Conservation (phyloP, 2,797 vertebrate genomes). For the Pagetopsis macropterus region DNA sequence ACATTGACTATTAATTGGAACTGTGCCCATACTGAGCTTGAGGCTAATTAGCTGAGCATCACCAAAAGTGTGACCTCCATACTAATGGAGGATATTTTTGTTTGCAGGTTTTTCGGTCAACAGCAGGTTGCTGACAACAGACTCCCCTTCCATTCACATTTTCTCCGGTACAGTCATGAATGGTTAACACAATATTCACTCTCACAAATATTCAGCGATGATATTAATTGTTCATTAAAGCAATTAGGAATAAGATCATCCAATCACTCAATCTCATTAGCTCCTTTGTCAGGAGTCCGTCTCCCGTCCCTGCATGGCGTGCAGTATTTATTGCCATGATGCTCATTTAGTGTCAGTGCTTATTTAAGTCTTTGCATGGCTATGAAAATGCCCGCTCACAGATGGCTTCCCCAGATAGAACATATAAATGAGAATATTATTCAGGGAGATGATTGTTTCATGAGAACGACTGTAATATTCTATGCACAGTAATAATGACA, state of each 20-base stretch:
- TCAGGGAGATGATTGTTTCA: constrained; percentile 49
- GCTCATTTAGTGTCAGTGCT: constrained; percentile 52
- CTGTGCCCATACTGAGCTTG: constrained; percentile 57
- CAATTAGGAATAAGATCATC: constrained; percentile 61
- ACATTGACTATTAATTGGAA: constrained; percentile 72
- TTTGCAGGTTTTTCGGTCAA: constrained; percentile 23
- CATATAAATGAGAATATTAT: constrained; percentile 58
- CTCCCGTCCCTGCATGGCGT: constrained; percentile 33
- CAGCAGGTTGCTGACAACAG: constrained; percentile 51
- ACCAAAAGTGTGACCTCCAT: constrained; percentile 70
- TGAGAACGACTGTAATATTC: constrained; percentile 41
- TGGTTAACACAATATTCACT: constrained; percentile 48
- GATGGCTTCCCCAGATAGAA: constrained; percentile 49
- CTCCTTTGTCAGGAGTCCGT: constrained; percentile 44
- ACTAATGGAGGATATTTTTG: constrained; percentile 53
- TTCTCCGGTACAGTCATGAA: constrained; percentile 42
- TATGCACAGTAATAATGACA: constrained; percentile 37
- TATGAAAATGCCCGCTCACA: constrained; percentile 41
- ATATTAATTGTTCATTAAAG: constrained; percentile 71
- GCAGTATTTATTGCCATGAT: constrained; percentile 51
- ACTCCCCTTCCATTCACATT: constrained; percentile 17
- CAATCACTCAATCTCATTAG: constrained; percentile 71
- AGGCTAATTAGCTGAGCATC: constrained; percentile 69
- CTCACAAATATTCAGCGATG: constrained; percentile 58
- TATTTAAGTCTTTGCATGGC: constrained; percentile 48